phyloP scores from a whole-genome alignment of 2,888 invertebrate genomes.

The Drosophila meridiana region DNA sequence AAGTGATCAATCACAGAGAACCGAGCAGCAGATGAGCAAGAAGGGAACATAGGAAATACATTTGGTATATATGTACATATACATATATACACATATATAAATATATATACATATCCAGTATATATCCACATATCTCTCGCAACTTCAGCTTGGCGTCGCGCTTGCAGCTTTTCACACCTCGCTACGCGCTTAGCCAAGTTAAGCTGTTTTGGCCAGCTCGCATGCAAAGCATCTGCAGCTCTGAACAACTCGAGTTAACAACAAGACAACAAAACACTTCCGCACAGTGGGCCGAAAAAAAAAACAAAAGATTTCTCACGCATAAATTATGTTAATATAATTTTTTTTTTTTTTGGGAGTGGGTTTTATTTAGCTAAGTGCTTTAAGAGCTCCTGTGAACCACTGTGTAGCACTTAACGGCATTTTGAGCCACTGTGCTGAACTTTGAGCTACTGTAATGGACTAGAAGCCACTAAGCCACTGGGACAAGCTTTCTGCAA shows the following conservation, averaged over 20 bases:
- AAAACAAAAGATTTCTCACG: constrained; percentile 7
- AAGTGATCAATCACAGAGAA: constrained; percentile 4
- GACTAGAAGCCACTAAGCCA: neutral
- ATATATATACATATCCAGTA: neutral
- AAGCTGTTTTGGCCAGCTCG: constrained; percentile 3
- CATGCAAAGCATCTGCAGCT: constrained; percentile 9
- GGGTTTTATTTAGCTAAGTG: neutral
- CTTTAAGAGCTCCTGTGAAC: neutral
- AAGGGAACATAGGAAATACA: neutral
- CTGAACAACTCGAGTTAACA: neutral
- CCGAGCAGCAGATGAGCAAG: neutral
- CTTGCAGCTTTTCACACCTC: constrained; percentile 57
- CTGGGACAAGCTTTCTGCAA: too few species aligned
- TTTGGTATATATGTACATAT: neutral
- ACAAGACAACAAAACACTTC: constrained; percentile 31
- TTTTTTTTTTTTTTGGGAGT: neutral
- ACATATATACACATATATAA: neutral
- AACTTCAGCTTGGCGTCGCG: constrained; percentile 6
- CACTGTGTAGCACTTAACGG: neutral
- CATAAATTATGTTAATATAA: neutral
- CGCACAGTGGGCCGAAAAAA: constrained; percentile 46
- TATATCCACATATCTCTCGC: neutral
- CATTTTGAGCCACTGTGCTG: neutral
- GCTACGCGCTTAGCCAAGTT: constrained; percentile 8
- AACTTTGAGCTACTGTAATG: too few species aligned